Evolutionary conservation across 2,888 invertebrate species (phyloP), one percentile per base, ranked within the genome.

Genomic region (Cheilosia grossa): DNA sequence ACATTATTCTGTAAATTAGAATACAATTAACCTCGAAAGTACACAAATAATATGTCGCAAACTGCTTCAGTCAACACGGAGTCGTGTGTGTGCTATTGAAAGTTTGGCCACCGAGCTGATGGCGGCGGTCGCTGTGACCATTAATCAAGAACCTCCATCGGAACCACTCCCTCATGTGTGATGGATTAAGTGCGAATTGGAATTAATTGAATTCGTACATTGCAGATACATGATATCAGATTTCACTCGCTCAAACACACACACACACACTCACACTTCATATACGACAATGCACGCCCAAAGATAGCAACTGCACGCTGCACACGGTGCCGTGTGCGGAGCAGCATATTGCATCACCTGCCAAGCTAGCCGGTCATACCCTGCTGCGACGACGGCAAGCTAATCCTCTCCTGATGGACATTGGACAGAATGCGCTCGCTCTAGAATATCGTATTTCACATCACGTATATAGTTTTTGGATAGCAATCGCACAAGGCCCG

Each of bases 191-290:
- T 85, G 85, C 85, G 85, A 85, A 85, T 85, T 81, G 81, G 66
- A 85, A 85, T 85, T 85, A 85, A 85, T 85, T 85, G 85, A 85
- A 85, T 85, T 85, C 75, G 81, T 85, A 85, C 85, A 77, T 77
- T 85, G 81, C 85, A 80, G 85, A 81, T 83, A 83, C 83, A 80
- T 53, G 81, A 66, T 85, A 85, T 85, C 85, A 75, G 81, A 85
- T 85, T 85, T 75, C 85, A 44, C 67, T 81, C 54, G 66, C 70
- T 53, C 64, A 58, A 61, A 70, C 54, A 51, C 53, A 58, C 42
- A 53, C 47, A 56, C 37, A 61, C 6, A 40, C 66, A 64, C 67
- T 69, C 44, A 37, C 17, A 9, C 9, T 7, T 5, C 13, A 66
- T 69, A 63, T 59, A 44, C 49, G 80, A 83, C 80, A 85, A 69